These are phyloP conservation scores for Priocnemis perturbator DNA, from an alignment of 2,888 invertebrate genomes.

Conservation along the genomic window DNA sequence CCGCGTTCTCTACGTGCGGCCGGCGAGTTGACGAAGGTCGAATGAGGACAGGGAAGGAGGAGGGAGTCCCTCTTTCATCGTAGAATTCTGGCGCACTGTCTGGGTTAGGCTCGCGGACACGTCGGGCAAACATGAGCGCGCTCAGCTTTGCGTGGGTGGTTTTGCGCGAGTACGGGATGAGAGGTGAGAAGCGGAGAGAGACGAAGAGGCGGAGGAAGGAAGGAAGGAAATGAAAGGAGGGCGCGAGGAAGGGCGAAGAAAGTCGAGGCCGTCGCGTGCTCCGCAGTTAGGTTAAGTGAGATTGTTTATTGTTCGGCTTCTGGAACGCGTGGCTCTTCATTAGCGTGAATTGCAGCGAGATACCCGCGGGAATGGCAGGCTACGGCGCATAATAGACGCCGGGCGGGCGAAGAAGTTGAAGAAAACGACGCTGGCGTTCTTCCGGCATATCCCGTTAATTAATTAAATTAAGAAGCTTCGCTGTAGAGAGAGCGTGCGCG, in stretches of 20 bases:
- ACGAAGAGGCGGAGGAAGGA: conserved; percentile 14
- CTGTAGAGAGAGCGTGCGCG: not conserved
- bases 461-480: conserved; percentile 54
- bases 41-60: too few relatives aligned
- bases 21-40: too few relatives aligned
- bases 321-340: conserved; percentile 48
- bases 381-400: conserved; percentile 14
- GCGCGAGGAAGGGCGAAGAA: not conserved
- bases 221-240: conserved; percentile 1
- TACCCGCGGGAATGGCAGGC: conserved; percentile 14
- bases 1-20: too few relatives aligned
- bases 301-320: conserved; percentile 56
- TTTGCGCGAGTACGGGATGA: not conserved
- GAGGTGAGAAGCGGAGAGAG: not conserved
- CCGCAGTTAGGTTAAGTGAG: conserved; percentile 48
- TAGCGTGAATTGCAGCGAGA: conserved; percentile 51
- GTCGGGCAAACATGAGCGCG: not conserved
- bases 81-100: not conserved
- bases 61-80: not conserved
- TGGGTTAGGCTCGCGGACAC: not conserved
- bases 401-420: conserved; percentile 39
- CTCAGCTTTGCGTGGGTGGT: not conserved
- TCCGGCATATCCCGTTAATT: conserved; percentile 55
- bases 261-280: conserved; percentile 34
- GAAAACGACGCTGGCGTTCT: conserved; percentile 26